phyloP scores from a whole-genome alignment of 1,140 invertebrate species.

The Drusus annulatus region DNA sequence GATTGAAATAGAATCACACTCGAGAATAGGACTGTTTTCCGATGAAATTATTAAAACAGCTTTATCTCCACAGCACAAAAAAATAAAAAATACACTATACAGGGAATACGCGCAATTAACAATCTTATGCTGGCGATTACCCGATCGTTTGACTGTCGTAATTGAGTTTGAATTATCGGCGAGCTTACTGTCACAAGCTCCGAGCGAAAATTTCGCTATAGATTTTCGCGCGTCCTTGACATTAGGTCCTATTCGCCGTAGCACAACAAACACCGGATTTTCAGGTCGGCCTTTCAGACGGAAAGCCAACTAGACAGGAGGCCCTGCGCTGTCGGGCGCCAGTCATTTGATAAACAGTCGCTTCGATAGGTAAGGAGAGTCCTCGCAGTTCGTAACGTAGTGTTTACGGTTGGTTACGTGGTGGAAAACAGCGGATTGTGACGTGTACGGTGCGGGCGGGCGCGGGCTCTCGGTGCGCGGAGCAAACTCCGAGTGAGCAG shows the following conservation, averaged over 20 bases:
- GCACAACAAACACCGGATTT: slow-evolving; percentile 35
- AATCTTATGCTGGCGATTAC: too few species aligned
- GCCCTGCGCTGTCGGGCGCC: not conserved
- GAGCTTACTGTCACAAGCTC: slow-evolving; percentile 17
- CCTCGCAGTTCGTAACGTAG: not conserved
- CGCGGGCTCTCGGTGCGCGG: slow-evolving; percentile 22
- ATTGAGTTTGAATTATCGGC: not conserved
- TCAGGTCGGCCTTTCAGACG: not conserved
- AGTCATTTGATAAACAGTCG: too few species aligned
- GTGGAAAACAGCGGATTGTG: slow-evolving; percentile 21
- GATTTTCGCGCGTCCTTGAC: slow-evolving; percentile 55
- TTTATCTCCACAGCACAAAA: too few species aligned
- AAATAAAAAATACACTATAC: too few species aligned
- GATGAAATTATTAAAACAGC: too few species aligned
- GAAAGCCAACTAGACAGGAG: not conserved
- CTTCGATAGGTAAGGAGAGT: not conserved
- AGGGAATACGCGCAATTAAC: too few species aligned
- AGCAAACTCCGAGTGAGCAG: slow-evolving; percentile 16
- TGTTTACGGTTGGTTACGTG: slow-evolving; percentile 17
- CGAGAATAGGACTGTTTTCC: too few species aligned
- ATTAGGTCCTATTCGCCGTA: slow-evolving; percentile 45
- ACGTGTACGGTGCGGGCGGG: slow-evolving; percentile 36
- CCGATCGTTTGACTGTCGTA: too few species aligned
- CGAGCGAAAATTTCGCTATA: slow-evolving; percentile 45
- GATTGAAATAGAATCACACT: too few species aligned